A percentile compares a stretch with the other conserved stretches of the same genome.
phyloP scores from a whole-genome alignment of 2,888 invertebrate genomes.

The Ariolimax columbianus region DNA sequence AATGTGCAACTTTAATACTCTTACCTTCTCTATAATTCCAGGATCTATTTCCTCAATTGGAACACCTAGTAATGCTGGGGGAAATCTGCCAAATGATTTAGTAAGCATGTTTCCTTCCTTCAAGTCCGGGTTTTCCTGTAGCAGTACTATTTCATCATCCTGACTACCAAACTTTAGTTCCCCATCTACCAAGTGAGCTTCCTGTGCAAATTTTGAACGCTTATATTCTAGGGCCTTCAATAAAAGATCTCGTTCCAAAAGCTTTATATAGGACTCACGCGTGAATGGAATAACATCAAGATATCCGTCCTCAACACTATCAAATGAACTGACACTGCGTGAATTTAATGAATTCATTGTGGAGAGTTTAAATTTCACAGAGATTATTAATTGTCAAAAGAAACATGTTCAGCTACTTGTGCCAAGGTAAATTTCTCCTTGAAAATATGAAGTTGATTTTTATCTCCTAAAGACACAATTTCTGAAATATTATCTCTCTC shows the following conservation, averaged over 20 bases:
- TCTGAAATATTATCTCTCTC: neutral
- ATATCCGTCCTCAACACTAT: neutral
- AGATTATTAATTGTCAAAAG: neutral
- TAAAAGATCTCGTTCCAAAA: conserved; percentile 59
- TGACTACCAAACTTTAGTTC: conserved; percentile 75
- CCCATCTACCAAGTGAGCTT: conserved; percentile 77
- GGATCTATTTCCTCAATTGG: conserved; percentile 97
- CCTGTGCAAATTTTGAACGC: conserved; percentile 64
- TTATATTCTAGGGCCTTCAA: conserved; percentile 56
- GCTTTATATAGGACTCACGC: conserved; percentile 59
- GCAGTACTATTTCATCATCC: conserved; percentile 59
- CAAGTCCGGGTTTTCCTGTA: conserved; percentile 87
- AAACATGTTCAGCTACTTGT: neutral
- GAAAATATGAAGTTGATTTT: neutral
- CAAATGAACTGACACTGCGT: neutral
- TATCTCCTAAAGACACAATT: neutral
- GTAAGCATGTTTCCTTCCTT: conserved; percentile 93
- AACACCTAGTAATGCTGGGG: conserved; percentile 90
- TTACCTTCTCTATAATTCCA: conserved; percentile 96
- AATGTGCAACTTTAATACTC: neutral
- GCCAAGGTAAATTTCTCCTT: neutral
- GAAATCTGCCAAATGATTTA: conserved; percentile 92
- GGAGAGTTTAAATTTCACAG: neutral
- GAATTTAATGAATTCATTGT: neutral
- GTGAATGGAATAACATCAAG: conserved; percentile 58